Evolutionary conservation across 2,113 vertebrate genomes (phyloP), one percentile per base, ranked within the genome.

Genomic region (Verasper variegatus): DNA sequence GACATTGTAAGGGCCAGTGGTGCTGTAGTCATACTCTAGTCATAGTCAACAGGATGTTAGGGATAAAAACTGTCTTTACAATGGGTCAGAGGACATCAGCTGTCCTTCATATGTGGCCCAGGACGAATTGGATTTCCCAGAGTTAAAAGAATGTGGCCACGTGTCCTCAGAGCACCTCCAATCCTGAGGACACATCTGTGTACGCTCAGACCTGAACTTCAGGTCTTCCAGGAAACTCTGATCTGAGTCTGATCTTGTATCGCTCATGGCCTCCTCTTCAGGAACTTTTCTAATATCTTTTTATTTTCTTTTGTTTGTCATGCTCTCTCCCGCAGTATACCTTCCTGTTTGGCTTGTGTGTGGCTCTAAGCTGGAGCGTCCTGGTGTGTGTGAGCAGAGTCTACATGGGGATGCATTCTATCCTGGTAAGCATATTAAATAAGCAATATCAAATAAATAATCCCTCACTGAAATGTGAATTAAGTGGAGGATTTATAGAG

Each of bases 341-440:
- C 1, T 94, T 98, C 88, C 45, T 94, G 21, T 95, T 95, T 78
- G 98, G 98, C 64, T 92, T 99, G 57, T 81, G 92, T 66, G 91
- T 98, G 81, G 95, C 96, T 20, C 87, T 96, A 52, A 94, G 94
- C 93, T 99, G 98, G 98, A 97, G 96, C 85, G 84, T 94, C 88
- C 94, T 99, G 89, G 98, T 99, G 82, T 99, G 98, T 86, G 93
- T 97, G 62, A 99, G 98, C 94, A 94, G 98, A 89, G 91, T 99
- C 93, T 99, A 99, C 93, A 98, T 99, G 98, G 98, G 98, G 70
- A 99, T 99, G 98, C 98, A 99, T 90, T 99, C 98, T 59, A 89
- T 99, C 86, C 92, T 99, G 97, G 98, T 99, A 92, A 96, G 97
- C 27, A 68, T 7, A 24, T 69, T 21, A 17, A 74, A 76, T 40